phyloP scores from a whole-genome alignment of 2,113 vertebrate species.

The Recurvirostra avosetta region DNA sequence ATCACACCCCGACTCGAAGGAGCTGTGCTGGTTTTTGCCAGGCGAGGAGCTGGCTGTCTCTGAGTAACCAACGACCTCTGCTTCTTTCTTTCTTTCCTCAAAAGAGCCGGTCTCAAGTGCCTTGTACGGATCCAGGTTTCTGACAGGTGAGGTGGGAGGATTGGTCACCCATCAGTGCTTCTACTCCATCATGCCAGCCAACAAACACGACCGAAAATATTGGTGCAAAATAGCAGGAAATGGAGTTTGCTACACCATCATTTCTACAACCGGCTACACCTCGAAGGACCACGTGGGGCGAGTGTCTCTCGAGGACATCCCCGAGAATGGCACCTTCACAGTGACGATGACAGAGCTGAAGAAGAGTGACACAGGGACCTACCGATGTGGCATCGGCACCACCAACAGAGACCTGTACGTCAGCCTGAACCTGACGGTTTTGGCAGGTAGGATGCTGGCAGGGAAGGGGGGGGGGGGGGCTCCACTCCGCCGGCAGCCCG shows the following conservation, averaged over 20 bases:
- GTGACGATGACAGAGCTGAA: slow-evolving; percentile 54
- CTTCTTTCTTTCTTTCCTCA: neutral
- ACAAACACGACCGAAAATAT: slow-evolving; percentile 67
- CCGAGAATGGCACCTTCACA: neutral
- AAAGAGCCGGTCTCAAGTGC: neutral
- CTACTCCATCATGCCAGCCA: slow-evolving; percentile 45
- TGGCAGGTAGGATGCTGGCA: slow-evolving; percentile 16
- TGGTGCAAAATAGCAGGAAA: slow-evolving; percentile 50
- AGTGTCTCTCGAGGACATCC: slow-evolving; percentile 29
- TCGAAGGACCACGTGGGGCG: neutral
- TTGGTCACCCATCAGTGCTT: slow-evolving; percentile 66
- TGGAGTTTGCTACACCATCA: slow-evolving; percentile 37
- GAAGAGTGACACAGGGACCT: slow-evolving; percentile 21
- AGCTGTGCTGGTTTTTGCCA: accelerated
- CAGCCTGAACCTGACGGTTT: slow-evolving; percentile 44
- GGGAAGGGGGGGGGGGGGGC: neutral
- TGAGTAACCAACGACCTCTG: neutral
- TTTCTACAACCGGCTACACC: slow-evolving; percentile 53
- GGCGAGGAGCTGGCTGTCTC: neutral
- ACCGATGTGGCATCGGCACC: slow-evolving; percentile 72
- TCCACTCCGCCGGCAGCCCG: accelerated
- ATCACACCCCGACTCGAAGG: accelerated
- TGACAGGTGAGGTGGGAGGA: slow-evolving; percentile 40
- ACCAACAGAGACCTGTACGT: neutral
- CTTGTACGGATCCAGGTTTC: slow-evolving; percentile 36